Evolutionary conservation across 2,797 vertebrate species (phyloP), one percentile per base, ranked within the genome.

Genomic region (Spinus olivaceus): DNA sequence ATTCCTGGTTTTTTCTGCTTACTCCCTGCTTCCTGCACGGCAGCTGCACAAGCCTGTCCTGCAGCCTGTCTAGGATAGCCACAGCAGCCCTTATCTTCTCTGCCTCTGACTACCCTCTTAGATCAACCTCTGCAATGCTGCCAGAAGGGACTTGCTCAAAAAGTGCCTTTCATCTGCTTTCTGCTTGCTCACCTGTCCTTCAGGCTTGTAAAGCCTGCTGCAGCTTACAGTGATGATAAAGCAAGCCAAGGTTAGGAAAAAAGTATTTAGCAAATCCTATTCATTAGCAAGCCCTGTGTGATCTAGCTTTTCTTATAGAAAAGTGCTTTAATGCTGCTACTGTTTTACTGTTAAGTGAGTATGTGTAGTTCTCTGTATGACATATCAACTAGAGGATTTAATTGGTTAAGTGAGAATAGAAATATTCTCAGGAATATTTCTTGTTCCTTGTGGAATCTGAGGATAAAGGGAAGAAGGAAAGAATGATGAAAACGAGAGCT

Each of bases 171-270:
- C 70, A 90, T 81, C 61, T 67, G 20, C 88, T 87, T 87, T 89
- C 56, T 95, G 53, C 86, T 95, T 78, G 28, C 54, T 92, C 86
- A 89, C 69, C 53, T 87, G 71, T 86, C 86, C 90, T 95, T 82
- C 63, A 81, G 74, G 50, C 64, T 92, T 0, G 3, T 81, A 80
- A 91, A 77, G 35, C 46, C 42, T 41, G 35, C 57, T 71, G 63
- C 51, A 80, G 67, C 28, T 83, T 83, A 46, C 64, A 87, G 65
- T 25, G 65, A 49, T 71, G 60, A 60, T 64, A 89, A 90, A 87
- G 60, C 77, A 90, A 86, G 79, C 67, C 27, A 64, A 70, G 66
- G 19, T 35, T 28, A 64, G 76, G 41, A 83, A 41, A 59, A n/a
- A 63, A 4, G 6, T 44, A 44, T 73, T 67, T 66, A 56, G 51